A percentile compares a stretch with the other conserved stretches of the same genome.
Conservation (phyloP, 1,140 invertebrate species). For the Aethina tumida region DNA sequence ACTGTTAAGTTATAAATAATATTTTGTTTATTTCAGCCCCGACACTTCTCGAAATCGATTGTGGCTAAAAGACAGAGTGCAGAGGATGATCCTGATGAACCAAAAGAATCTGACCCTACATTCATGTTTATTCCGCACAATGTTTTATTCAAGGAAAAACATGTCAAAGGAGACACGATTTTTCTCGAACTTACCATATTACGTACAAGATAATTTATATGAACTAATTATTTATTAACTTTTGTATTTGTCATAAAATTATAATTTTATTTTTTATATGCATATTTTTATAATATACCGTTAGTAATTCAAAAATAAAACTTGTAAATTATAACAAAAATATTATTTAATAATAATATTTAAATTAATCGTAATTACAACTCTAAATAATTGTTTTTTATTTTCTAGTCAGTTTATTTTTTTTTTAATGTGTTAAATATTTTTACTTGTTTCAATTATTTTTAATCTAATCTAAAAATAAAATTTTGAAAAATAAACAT, state of each 20-base stretch:
- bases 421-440: too few relatives aligned
- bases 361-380: too few relatives aligned
- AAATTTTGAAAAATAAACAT: too few relatives aligned
- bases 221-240: constrained; percentile 6
- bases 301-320: too few relatives aligned
- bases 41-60: constrained; percentile 40
- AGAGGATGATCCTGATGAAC: constrained; percentile 38
- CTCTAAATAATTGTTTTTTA: too few relatives aligned
- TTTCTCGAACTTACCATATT: constrained; percentile 52
- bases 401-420: too few relatives aligned
- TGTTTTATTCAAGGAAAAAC: constrained; percentile 51
- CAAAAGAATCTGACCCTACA: constrained; percentile 46
- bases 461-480: too few relatives aligned
- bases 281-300: too few relatives aligned
- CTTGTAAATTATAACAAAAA: too few relatives aligned
- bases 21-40: constrained; percentile 25
- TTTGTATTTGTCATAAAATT: constrained; percentile 1
- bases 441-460: too few relatives aligned
- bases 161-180: constrained; percentile 51
- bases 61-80: constrained; percentile 39
- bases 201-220: constrained; percentile 7
- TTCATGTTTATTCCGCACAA: constrained; percentile 65
- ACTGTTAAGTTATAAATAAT: constrained; percentile 4
- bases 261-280: too few relatives aligned
- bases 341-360: too few relatives aligned